These are phyloP conservation scores for Leptinotarsa tumamoca DNA, from an alignment of 2,888 invertebrate genomes.

Conservation along the genomic window DNA sequence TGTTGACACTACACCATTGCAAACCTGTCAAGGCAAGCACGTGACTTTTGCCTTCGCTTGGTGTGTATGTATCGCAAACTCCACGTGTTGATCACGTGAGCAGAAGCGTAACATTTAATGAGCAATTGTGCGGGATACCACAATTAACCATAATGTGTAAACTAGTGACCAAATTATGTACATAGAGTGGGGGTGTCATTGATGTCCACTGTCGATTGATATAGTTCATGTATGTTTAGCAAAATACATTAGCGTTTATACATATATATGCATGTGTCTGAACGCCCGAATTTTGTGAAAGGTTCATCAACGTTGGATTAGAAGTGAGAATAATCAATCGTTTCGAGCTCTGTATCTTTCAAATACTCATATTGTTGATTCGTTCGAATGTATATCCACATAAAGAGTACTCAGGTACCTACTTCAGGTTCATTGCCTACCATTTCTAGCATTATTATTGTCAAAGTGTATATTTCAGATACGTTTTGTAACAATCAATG, in stretches of 20 bases:
- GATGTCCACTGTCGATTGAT: conserved; percentile 65
- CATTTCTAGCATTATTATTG: no score
- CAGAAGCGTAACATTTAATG: conserved; percentile 65
- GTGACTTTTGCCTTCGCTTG: conserved; percentile 28
- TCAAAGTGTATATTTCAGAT: no score
- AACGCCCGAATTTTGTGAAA: conserved; percentile 29
- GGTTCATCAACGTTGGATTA: conserved; percentile 37
- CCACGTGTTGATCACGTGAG: conserved; percentile 65
- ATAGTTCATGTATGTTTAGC: conserved; percentile 60
- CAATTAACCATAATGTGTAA: conserved; percentile 69
- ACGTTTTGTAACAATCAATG: no score
- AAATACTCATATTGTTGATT: no score
- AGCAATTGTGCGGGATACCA: conserved; percentile 66
- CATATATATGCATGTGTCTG: conserved; percentile 45
- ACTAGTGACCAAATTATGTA: conserved; percentile 68
- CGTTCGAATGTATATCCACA: no score
- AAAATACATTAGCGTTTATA: conserved; percentile 61
- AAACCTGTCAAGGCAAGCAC: conserved; percentile 38
- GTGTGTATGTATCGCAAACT: conserved; percentile 40
- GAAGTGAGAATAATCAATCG: neutral
- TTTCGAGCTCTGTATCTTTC: neutral
- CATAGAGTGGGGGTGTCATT: conserved; percentile 63
- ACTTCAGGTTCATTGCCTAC: no score
- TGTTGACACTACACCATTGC: conserved; percentile 23
- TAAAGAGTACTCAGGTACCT: no score